Evolutionary conservation across 1,140 invertebrate species (phyloP).

Genomic region (Babylonia areolata): DNA sequence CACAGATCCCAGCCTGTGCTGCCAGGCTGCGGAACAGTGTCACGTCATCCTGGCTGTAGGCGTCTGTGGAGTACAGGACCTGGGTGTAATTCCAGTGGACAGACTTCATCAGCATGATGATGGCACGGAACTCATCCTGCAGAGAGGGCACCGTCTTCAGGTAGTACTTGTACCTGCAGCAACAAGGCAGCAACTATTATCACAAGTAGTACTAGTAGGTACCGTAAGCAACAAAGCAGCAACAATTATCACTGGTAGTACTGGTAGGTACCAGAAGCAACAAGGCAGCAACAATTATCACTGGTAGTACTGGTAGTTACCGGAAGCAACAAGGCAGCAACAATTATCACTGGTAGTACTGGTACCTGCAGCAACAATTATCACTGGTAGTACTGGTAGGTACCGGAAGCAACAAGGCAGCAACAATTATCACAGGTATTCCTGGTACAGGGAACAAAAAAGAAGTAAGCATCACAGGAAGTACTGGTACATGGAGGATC

Average conservation of each 20-base stretch:
- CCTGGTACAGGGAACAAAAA: no score
- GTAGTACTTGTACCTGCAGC: slow-evolving; percentile 86
- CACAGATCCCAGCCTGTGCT: slow-evolving; percentile 69
- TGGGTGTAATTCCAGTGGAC: slow-evolving; percentile 66
- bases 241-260: no score
- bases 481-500: no score
- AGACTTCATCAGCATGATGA: slow-evolving; percentile 74
- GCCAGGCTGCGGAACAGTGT: slow-evolving; percentile 57
- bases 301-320: no score
- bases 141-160: slow-evolving; percentile 87
- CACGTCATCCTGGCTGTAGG: slow-evolving; percentile 47
- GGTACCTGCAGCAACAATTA: no score
- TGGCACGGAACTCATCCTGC: slow-evolving; percentile 84
- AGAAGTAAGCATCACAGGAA: no score
- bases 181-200: background rate
- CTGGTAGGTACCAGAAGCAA: background rate
- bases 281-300: no score
- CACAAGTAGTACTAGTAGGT: background rate
- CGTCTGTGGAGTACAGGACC: slow-evolving; percentile 47
- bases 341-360: no score
- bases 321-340: no score
- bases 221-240: background rate
- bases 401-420: no score
- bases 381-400: no score
- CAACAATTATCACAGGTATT: no score